These are phyloP conservation scores for Acipenser ruthenus DNA, from an alignment of 2,797 vertebrate species.

Conservation along the genomic window DNA sequence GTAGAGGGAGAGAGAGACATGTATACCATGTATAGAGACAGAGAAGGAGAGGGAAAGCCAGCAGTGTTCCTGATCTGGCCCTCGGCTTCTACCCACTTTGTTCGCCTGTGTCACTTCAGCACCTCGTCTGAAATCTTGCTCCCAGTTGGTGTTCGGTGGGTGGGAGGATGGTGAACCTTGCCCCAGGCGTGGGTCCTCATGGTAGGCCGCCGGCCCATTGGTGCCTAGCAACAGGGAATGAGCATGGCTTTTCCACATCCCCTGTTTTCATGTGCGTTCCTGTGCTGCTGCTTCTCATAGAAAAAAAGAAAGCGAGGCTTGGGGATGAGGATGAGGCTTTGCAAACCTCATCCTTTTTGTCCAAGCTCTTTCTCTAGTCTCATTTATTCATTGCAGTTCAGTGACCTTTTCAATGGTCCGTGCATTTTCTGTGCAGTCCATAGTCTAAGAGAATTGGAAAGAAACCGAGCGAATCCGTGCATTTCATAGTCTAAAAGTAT, in stretches of 20 bases:
- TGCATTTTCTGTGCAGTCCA: too few relatives aligned
- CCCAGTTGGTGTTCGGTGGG: background rate
- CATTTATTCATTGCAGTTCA: too few relatives aligned
- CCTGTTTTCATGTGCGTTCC: background rate
- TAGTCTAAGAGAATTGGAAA: too few relatives aligned
- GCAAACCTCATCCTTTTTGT: too few relatives aligned
- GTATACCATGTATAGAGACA: background rate
- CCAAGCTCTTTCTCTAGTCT: too few relatives aligned
- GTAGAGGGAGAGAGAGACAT: background rate
- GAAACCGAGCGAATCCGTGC: too few relatives aligned
- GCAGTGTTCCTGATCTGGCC: slow-evolving; percentile 14
- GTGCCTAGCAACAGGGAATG: slow-evolving; percentile 34
- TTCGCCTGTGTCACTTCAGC: too few relatives aligned
- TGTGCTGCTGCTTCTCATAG: background rate
- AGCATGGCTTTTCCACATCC: slow-evolving; percentile 18
- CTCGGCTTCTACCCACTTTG: slow-evolving; percentile 1
- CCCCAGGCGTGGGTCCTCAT: slow-evolving; percentile 35
- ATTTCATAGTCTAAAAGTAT: too few relatives aligned
- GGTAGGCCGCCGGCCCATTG: slow-evolving; percentile 36
- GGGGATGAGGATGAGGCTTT: too few relatives aligned
- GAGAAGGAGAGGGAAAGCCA: slow-evolving; percentile 9
- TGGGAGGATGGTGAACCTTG: slow-evolving; percentile 15
- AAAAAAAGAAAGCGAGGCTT: background rate
- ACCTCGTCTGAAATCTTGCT: background rate
- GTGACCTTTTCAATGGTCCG: too few relatives aligned